Conservation (phyloP, 2,113 vertebrate species). For the Athene cunicularia region DNA sequence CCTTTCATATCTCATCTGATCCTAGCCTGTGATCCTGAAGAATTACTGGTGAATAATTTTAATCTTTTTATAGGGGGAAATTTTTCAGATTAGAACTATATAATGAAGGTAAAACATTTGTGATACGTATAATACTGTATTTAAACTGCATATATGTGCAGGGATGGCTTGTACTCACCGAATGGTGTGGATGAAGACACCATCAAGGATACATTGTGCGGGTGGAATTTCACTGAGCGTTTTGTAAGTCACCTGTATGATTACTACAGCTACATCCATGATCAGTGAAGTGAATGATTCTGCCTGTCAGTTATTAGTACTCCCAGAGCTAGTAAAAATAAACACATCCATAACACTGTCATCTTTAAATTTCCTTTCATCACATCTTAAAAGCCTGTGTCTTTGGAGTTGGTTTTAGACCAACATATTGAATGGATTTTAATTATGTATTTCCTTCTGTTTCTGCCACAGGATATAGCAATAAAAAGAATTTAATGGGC, state of each 20-base stretch:
- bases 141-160: accelerated
- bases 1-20: background rate
- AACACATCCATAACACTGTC: background rate
- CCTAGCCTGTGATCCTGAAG: background rate
- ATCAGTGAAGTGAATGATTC: background rate
- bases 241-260: background rate
- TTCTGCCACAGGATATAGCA: background rate
- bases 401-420: background rate
- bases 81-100: background rate
- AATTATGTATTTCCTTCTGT: background rate
- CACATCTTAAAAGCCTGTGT: background rate
- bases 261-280: background rate
- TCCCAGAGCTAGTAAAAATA: conserved; percentile 22
- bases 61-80: background rate
- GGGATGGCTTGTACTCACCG: background rate
- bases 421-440: background rate
- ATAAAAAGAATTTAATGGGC: background rate
- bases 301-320: background rate
- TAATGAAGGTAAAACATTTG: background rate
- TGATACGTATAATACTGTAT: background rate
- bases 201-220: background rate
- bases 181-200: background rate
- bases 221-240: background rate
- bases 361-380: background rate
- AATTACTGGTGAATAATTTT: background rate